These are phyloP conservation scores for Nyctibius grandis DNA, from an alignment of 2,797 vertebrate genomes.

Conservation along the genomic window DNA sequence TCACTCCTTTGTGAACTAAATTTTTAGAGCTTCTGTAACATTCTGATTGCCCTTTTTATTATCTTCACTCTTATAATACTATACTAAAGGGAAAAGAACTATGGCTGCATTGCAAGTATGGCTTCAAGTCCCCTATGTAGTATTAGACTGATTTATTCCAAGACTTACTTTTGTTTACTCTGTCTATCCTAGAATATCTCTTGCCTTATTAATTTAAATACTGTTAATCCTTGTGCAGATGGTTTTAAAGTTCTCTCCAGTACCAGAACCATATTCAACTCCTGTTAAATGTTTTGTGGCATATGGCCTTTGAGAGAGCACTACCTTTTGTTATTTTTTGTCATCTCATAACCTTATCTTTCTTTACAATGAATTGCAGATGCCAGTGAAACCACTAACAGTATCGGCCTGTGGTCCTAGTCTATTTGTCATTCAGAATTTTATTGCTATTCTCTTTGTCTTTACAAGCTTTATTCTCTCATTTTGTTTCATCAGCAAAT, in stretches of 20 bases:
- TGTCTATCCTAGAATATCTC: background rate
- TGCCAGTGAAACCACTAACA: slow-evolving; percentile 32
- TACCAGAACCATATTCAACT: background rate
- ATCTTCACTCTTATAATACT: background rate
- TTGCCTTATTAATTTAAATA: background rate
- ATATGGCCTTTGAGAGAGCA: background rate
- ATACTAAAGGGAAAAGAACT: background rate
- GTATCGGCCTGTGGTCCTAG: slow-evolving; percentile 24
- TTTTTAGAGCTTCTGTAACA: background rate
- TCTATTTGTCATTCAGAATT: slow-evolving; percentile 65
- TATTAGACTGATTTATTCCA: slow-evolving; percentile 1
- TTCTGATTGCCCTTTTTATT: background rate
- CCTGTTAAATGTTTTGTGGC: background rate
- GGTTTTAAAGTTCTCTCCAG: background rate
- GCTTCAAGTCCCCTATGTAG: background rate
- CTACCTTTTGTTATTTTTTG: background rate
- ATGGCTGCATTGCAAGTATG: background rate
- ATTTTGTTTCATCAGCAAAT: slow-evolving; percentile 68
- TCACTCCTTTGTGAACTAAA: background rate
- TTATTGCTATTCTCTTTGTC: slow-evolving; percentile 53
- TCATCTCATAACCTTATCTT: slow-evolving; percentile 17
- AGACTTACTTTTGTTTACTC: slow-evolving; percentile 6
- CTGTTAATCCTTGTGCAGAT: slow-evolving; percentile 13
- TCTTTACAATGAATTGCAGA: slow-evolving; percentile 38
- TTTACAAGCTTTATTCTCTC: slow-evolving; percentile 41